These are phyloP conservation scores for Mormyrops attenuatus DNA, from an alignment of 2,797 vertebrate genomes.

Conservation along the genomic window DNA sequence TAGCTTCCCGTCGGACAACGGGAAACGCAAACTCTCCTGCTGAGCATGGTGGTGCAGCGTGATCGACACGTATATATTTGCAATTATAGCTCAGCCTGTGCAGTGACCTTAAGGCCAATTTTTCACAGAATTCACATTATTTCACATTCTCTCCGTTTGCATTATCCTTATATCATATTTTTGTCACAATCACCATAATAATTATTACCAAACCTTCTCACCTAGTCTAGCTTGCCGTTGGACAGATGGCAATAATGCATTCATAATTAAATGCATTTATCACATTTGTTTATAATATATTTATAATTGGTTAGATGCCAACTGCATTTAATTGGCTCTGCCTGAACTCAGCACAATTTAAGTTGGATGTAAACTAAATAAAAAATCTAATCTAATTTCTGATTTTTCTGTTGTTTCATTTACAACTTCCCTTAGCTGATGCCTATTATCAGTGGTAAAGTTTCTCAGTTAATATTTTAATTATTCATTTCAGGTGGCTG, in stretches of 20 bases:
- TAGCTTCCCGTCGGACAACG: not conserved
- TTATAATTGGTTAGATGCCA: not conserved
- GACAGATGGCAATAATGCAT: not conserved
- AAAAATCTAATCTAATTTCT: not conserved
- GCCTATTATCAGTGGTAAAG: not conserved
- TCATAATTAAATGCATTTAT: not conserved
- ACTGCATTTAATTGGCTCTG: not conserved
- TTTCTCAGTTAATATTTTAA: not conserved
- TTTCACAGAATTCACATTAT: not conserved
- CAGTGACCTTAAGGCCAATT: not conserved
- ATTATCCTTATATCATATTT: not conserved
- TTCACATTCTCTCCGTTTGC: not conserved
- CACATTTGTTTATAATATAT: not conserved
- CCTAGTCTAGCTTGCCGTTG: not conserved
- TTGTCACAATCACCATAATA: not conserved
- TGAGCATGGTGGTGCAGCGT: not conserved
- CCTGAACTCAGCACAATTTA: not conserved
- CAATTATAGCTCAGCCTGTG: not conserved
- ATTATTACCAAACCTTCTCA: conserved; percentile 35
- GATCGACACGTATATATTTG: not conserved
- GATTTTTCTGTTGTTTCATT: not conserved
- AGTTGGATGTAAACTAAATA: not conserved
- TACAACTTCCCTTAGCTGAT: not conserved
- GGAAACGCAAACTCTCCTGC: not conserved
- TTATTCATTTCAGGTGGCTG: not conserved